Base-by-base conservation (phyloP, 2,113 vertebrate genomes). In the Haemorhous mexicanus region DNA sequence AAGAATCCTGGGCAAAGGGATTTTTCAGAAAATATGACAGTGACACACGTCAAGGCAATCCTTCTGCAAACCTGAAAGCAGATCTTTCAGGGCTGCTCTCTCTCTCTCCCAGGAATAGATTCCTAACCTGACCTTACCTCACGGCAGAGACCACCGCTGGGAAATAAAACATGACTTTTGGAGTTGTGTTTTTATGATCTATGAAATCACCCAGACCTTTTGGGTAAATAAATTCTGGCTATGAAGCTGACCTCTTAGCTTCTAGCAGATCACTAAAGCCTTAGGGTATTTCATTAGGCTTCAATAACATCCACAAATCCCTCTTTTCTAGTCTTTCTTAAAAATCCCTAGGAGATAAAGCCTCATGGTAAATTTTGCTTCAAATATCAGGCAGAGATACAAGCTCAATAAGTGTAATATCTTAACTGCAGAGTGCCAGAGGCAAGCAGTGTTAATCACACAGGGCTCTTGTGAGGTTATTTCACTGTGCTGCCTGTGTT, bases 201-300 rank as follows among this genome's bases (percentile, higher is more conserved):
- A 87, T 81, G 94, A 94, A 97, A 94, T 93, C 83, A 86, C 88
- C 83, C 76, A 81, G 85, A 92, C 90, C 94, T 74, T 95, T 74
- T 88, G 85, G 88, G 92, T 95, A 96, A 96, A 96, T 96, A 96
- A 93, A 93, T 95, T 72, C 52, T 83, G 95, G n/a, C 78, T 95
- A 53, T 83, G 83, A 56, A 93, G 76, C 73, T 92, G 94, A 96
- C 90, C 90, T 92, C 92, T 90, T 44, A 70, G 68, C 91, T 94
- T 85, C 89, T 44, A 56, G 79, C 72, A 6, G 84, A 86, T 84
- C 73, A 80, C 56, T 37, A 88, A 94, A 95, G 82, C 82, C 90
- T 89, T 37, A 11, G 56, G 76, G 63, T 62, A 93, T 95, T 94
- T 94, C 79, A 75, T 94, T 86, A 96, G 67, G 92, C 79, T 94